phyloP scores from a whole-genome alignment of 2,888 invertebrate species.

The Andrena minutula region DNA sequence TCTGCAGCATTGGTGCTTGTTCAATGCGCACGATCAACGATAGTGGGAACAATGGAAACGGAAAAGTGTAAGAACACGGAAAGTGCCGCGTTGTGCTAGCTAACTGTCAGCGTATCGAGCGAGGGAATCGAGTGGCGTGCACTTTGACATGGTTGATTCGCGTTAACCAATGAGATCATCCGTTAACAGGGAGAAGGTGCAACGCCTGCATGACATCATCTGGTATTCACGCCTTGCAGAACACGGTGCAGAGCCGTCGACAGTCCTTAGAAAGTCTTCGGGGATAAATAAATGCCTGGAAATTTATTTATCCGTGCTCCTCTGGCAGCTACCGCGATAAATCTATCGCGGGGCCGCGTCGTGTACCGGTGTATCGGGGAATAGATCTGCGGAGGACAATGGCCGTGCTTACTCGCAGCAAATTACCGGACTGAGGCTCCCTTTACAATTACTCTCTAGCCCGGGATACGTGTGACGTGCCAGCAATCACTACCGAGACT shows the following conservation, averaged over 20 bases:
- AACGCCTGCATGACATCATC: conserved; percentile 79
- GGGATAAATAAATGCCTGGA: conserved; percentile 72
- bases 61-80: conserved; percentile 17
- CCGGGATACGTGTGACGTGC: background rate
- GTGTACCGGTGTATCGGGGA: conserved; percentile 19
- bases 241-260: conserved; percentile 66
- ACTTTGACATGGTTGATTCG: conserved; percentile 62
- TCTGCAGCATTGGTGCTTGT: background rate
- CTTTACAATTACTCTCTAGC: background rate
- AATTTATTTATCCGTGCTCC: conserved; percentile 72
- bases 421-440: conserved; percentile 45
- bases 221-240: conserved; percentile 76
- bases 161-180: conserved; percentile 69
- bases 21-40: conserved; percentile 1
- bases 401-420: conserved; percentile 12
- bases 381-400: conserved; percentile 49
- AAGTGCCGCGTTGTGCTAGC: background rate
- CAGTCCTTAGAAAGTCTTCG: conserved; percentile 81
- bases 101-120: conserved; percentile 19
- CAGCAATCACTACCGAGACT: background rate
- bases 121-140: conserved; percentile 47
- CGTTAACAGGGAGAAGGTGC: conserved; percentile 74
- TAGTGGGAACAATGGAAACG: conserved; percentile 14
- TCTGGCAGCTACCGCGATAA: conserved; percentile 58
- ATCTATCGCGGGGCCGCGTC: conserved; percentile 45